Conservation (phyloP, 2,113 vertebrate species). For the Stercorarius parasiticus region DNA sequence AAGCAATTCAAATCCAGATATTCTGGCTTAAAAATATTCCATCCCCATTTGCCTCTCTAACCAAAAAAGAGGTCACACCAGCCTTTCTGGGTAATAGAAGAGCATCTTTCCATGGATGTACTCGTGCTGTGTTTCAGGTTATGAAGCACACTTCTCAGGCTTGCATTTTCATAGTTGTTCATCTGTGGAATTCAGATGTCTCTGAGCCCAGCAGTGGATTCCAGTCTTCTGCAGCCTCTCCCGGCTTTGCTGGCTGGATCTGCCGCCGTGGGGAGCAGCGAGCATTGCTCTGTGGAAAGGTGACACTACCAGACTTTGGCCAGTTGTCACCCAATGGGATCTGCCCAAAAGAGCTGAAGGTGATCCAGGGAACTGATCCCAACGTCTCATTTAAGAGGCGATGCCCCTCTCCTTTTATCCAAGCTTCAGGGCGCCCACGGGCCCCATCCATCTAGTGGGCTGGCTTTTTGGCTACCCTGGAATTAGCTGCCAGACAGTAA, state of each 20-base stretch:
- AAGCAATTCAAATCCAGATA: slow-evolving; percentile 1
- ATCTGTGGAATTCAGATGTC: background rate
- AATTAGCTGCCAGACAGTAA: background rate
- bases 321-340: background rate
- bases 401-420: background rate
- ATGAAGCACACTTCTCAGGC: background rate
- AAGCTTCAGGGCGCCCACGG: background rate
- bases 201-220: background rate
- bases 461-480: slow-evolving; percentile 1
- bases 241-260: background rate
- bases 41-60: slow-evolving; percentile 13
- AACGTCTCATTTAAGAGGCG: background rate
- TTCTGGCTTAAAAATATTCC: slow-evolving; percentile 7
- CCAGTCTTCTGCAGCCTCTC: background rate
- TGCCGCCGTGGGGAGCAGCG: background rate
- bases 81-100: background rate
- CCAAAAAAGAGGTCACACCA: background rate
- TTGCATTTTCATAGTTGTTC: background rate
- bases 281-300: background rate
- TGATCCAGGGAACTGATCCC: background rate
- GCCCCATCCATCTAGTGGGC: background rate
- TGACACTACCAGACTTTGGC: background rate
- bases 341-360: background rate
- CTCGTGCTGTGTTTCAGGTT: background rate
- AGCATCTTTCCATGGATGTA: background rate